phyloP scores from a whole-genome alignment of 2,888 invertebrate species.

The Erebia palarica region DNA sequence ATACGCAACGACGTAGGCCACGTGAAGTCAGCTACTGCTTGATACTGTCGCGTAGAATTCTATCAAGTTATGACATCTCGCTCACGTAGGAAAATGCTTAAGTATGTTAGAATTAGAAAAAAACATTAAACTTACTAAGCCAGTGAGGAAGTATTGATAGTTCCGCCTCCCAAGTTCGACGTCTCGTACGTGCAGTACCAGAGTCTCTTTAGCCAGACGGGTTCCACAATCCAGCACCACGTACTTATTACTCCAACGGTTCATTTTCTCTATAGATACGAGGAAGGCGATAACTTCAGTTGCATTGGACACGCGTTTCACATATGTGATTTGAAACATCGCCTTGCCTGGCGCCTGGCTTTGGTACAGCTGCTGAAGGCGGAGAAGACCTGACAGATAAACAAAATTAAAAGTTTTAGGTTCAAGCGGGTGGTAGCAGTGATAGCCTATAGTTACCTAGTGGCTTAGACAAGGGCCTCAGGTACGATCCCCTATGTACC shows the following conservation, averaged over 20 bases:
- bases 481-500: too few relatives aligned
- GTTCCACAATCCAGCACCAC: conserved; percentile 94
- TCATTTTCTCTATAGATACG: conserved; percentile 88
- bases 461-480: too few relatives aligned
- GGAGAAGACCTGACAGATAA: conserved; percentile 86
- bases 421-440: too few relatives aligned
- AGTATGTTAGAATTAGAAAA: neutral
- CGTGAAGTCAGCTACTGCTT: too few relatives aligned
- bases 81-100: too few relatives aligned
- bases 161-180: conserved; percentile 92
- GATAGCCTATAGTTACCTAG: too few relatives aligned
- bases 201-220: conserved; percentile 92
- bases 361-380: conserved; percentile 96
- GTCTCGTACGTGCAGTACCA: conserved; percentile 93
- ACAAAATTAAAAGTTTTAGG: neutral
- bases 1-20: too few relatives aligned
- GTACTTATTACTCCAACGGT: conserved; percentile 93
- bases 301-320: conserved; percentile 91
- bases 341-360: conserved; percentile 91
- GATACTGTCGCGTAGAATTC: too few relatives aligned
- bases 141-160: conserved; percentile 95
- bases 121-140: conserved; percentile 86
- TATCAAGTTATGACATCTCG: too few relatives aligned
- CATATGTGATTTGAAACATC: conserved; percentile 92
- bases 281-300: conserved; percentile 92